Evolutionary conservation across 2,113 vertebrate genomes (phyloP).

Genomic region (Syrrhaptes paradoxus): DNA sequence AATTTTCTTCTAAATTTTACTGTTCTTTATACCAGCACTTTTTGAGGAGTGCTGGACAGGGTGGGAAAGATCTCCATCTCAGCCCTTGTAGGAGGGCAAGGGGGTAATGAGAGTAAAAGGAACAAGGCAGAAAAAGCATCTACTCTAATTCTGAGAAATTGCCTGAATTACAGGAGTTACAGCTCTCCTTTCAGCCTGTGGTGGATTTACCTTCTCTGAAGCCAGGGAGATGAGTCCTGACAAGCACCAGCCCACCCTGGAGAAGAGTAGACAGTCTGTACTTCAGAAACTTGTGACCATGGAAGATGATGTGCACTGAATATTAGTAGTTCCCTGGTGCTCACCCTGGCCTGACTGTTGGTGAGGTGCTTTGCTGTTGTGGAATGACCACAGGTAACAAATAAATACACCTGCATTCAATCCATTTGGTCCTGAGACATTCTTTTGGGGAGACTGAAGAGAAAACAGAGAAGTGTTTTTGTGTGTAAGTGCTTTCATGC

Average conservation of each 20-base stretch:
- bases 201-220: neutral
- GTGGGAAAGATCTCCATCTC: neutral
- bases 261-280: neutral
- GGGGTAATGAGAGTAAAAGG: neutral
- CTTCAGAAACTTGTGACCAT: neutral
- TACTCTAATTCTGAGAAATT: neutral
- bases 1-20: neutral
- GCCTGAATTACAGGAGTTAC: neutral
- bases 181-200: neutral
- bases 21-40: neutral
- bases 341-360: neutral
- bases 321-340: neutral
- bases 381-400: neutral
- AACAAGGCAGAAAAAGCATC: neutral
- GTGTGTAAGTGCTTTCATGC: neutral
- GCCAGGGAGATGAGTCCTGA: neutral
- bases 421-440: neutral
- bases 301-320: neutral
- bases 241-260: neutral
- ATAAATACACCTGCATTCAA: neutral
- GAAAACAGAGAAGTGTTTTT: neutral
- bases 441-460: neutral
- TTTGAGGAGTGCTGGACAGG: neutral
- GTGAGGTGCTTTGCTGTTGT: neutral
- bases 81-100: neutral